phyloP scores from a whole-genome alignment of 2,113 vertebrate species.

The Ammodytes dubius region DNA sequence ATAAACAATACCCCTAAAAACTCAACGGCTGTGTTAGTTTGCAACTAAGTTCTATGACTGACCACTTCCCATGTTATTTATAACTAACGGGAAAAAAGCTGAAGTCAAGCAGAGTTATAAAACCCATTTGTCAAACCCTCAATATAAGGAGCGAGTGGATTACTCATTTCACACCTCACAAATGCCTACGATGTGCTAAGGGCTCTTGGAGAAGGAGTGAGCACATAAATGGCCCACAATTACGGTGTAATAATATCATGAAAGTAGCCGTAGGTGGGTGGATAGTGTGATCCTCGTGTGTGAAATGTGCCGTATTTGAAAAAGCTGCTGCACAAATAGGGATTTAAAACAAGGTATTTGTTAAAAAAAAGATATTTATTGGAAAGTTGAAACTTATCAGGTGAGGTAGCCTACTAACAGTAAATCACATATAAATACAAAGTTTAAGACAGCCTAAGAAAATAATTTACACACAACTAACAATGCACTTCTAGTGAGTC shows the following conservation, averaged over 20 bases:
- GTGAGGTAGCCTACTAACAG: slow-evolving; percentile 47
- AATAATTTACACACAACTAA: slow-evolving; percentile 70
- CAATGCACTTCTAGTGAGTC: slow-evolving; percentile 30
- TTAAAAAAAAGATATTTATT: slow-evolving; percentile 70
- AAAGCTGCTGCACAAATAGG: slow-evolving; percentile 33
- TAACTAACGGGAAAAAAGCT: slow-evolving; percentile 22
- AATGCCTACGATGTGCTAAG: slow-evolving; percentile 67
- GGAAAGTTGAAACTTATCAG: slow-evolving; percentile 42
- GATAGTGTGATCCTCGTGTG: slow-evolving; percentile 64
- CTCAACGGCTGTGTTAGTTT: neutral
- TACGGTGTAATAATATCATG: slow-evolving; percentile 67
- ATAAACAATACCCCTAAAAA: neutral
- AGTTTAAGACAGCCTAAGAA: slow-evolving; percentile 44
- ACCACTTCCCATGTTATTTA: slow-evolving; percentile 35
- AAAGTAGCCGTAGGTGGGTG: slow-evolving; percentile 65
- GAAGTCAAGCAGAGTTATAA: slow-evolving; percentile 51
- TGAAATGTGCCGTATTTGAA: slow-evolving; percentile 30
- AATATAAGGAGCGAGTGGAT: slow-evolving; percentile 68
- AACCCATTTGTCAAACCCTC: slow-evolving; percentile 56
- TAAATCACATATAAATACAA: slow-evolving; percentile 66
- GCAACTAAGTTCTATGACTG: slow-evolving; percentile 13
- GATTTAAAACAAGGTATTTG: slow-evolving; percentile 10
- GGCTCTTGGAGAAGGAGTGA: slow-evolving; percentile 50
- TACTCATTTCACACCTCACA: slow-evolving; percentile 80
- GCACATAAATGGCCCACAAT: slow-evolving; percentile 65